phyloP scores from a whole-genome alignment of 2,888 invertebrate species.

The Criorhina ranunculi region DNA sequence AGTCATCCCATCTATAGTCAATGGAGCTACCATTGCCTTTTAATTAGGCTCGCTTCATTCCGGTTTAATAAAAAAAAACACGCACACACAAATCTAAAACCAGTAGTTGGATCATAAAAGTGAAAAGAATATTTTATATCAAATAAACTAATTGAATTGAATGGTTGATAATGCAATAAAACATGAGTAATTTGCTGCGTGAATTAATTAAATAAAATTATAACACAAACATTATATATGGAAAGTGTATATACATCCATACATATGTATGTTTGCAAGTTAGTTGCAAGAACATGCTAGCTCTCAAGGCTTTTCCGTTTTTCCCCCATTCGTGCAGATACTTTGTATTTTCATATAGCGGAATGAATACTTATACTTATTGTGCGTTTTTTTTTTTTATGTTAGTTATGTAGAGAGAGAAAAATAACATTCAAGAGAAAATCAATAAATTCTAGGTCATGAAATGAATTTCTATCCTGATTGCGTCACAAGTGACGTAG shows the following conservation, averaged over 20 bases:
- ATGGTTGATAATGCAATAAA: constrained; percentile 21
- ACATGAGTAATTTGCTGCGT: constrained; percentile 1
- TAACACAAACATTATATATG: constrained; percentile 1
- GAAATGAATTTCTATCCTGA: neutral
- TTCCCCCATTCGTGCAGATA: neutral
- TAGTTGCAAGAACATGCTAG: constrained; percentile 11
- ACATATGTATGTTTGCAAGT: neutral
- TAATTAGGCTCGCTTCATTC: constrained; percentile 27
- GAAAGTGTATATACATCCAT: neutral
- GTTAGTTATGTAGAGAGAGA: neutral
- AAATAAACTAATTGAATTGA: constrained; percentile 47
- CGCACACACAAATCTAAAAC: constrained; percentile 4
- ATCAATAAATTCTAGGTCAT: constrained; percentile 49
- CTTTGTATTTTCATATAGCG: neutral
- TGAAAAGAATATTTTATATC: neutral
- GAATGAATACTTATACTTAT: constrained; percentile 16
- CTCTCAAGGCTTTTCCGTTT: constrained; percentile 10
- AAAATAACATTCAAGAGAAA: constrained; percentile 6
- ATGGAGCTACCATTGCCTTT: constrained; percentile 8
- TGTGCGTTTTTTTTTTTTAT: neutral
- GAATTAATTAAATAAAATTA: constrained; percentile 19
- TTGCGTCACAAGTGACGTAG: constrained; percentile 4
- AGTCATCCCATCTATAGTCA: neutral
- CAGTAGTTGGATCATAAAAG: constrained; percentile 34
- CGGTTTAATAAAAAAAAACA: constrained; percentile 26